Conservation (phyloP, 2,888 invertebrate genomes). For the Agapostemon virescens region DNA sequence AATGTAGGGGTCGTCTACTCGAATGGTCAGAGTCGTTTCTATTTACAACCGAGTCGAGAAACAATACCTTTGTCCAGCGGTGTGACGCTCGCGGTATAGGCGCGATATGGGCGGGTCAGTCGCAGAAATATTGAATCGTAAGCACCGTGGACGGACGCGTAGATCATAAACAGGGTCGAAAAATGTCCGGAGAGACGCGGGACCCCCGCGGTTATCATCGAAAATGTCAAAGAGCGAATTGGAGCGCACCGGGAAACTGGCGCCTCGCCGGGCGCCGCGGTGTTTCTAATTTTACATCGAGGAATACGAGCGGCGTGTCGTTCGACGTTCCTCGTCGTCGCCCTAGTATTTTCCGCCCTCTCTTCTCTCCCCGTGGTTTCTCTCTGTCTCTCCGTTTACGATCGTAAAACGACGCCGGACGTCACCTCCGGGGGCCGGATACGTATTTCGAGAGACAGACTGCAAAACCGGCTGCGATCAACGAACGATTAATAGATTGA, state of each 20-base stretch:
- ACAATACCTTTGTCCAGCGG: neutral
- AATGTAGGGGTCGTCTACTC: too few relatives aligned
- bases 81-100: too few relatives aligned
- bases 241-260: slow-evolving; percentile 60
- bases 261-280: slow-evolving; percentile 58
- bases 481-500: slow-evolving; percentile 60
- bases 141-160: neutral
- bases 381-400: slow-evolving; percentile 49
- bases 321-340: slow-evolving; percentile 60
- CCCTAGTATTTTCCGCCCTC: slow-evolving; percentile 57
- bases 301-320: slow-evolving; percentile 45
- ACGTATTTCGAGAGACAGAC: slow-evolving; percentile 56
- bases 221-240: slow-evolving; percentile 64
- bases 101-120: too few relatives aligned
- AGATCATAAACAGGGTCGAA: neutral
- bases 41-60: too few relatives aligned
- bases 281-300: slow-evolving; percentile 63
- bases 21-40: too few relatives aligned
- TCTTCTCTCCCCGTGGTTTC: slow-evolving; percentile 31
- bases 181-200: neutral
- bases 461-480: slow-evolving; percentile 34
- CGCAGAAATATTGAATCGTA: neutral
- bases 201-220: slow-evolving; percentile 50
- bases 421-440: slow-evolving; percentile 48
- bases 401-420: slow-evolving; percentile 55